phyloP scores from a whole-genome alignment of 2,888 invertebrate genomes.

The Ophioninae sp. region DNA sequence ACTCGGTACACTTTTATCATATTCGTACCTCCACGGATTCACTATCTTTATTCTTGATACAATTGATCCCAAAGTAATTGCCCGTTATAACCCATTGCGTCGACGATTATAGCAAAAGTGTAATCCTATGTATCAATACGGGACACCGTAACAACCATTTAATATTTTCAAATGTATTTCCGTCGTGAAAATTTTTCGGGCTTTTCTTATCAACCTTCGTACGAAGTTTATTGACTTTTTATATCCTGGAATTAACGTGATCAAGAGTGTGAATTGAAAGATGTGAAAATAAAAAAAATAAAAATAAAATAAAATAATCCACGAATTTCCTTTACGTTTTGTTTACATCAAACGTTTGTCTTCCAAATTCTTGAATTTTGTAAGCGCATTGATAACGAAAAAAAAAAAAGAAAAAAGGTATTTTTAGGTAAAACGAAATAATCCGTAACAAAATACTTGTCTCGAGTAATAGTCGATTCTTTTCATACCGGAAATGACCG shows the following conservation, averaged over 20 bases:
- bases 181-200: not conserved
- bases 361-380: not conserved
- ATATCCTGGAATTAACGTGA: not conserved
- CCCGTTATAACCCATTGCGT: not conserved
- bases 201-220: not conserved
- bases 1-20: constrained; percentile 11
- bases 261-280: too few relatives aligned
- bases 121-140: not conserved
- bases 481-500: constrained; percentile 1
- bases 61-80: not conserved
- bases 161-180: not conserved
- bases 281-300: not conserved
- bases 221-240: not conserved
- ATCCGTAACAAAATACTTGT: not conserved
- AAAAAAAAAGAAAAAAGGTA: not conserved
- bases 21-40: not conserved
- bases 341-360: too few relatives aligned
- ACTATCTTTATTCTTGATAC: not conserved
- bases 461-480: not conserved
- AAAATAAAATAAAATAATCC: not conserved
- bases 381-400: too few relatives aligned
- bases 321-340: too few relatives aligned
- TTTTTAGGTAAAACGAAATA: not conserved
- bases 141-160: not conserved
- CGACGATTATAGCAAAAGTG: not conserved